Evolutionary conservation across 2,797 vertebrate species (phyloP).

Genomic region (Gobio occitaniae): DNA sequence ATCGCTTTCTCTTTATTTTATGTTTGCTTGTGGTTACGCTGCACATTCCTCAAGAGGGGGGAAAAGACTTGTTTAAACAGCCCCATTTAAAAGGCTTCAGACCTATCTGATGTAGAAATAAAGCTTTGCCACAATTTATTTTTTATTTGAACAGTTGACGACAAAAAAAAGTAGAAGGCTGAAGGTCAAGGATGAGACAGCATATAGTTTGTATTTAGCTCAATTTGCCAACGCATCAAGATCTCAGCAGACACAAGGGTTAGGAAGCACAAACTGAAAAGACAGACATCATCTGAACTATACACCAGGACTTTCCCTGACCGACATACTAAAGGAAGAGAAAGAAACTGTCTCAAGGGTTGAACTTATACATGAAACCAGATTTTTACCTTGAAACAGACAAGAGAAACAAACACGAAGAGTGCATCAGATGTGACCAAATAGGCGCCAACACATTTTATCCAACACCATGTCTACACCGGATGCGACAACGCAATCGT

Average conservation of each 20-base stretch:
- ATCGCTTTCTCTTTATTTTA: constrained; percentile 66
- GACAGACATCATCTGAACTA: constrained; percentile 72
- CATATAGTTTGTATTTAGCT: constrained; percentile 71
- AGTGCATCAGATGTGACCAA: constrained; percentile 67
- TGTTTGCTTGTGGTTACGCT: constrained; percentile 71
- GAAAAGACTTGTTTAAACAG: constrained; percentile 63
- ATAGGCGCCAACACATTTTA: constrained; percentile 67
- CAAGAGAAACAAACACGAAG: constrained; percentile 60
- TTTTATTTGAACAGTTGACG: constrained; percentile 80
- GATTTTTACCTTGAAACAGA: constrained; percentile 63
- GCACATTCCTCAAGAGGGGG: constrained; percentile 72
- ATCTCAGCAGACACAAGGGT: constrained; percentile 78
- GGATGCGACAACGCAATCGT: neutral
- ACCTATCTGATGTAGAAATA: constrained; percentile 75
- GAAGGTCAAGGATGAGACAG: constrained; percentile 77
- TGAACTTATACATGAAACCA: constrained; percentile 67
- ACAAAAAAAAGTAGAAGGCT: constrained; percentile 68
- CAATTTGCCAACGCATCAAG: constrained; percentile 72
- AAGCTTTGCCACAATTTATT: constrained; percentile 74
- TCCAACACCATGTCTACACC: constrained; percentile 26
- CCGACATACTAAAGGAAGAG: constrained; percentile 58
- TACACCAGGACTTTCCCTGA: constrained; percentile 75
- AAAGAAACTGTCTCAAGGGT: constrained; percentile 60
- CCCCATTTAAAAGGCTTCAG: constrained; percentile 61
- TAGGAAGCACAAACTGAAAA: constrained; percentile 77